Conservation (phyloP, 2,113 vertebrate species). For the Centropristis striata region DNA sequence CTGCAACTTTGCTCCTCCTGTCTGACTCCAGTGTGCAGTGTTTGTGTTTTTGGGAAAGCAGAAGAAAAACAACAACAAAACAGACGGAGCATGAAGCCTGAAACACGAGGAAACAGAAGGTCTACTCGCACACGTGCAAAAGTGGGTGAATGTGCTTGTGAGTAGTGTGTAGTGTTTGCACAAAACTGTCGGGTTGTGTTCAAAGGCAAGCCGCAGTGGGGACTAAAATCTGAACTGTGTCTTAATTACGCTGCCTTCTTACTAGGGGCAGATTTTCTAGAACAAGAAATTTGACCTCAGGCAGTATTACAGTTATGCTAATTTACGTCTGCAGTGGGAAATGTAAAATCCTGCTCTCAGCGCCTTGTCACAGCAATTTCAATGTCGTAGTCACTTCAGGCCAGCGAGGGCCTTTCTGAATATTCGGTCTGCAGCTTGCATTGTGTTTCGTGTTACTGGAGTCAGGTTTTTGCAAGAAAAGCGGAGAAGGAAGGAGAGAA, state of each 20-base stretch:
- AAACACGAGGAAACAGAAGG: neutral
- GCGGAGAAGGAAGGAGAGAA: neutral
- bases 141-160: constrained; percentile 16
- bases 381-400: constrained; percentile 46
- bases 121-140: constrained; percentile 12
- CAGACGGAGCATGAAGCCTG: neutral
- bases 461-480: constrained; percentile 29
- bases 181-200: constrained; percentile 34
- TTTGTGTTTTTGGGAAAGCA: constrained; percentile 16
- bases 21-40: neutral
- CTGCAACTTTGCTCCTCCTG: constrained; percentile 20
- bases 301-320: constrained; percentile 75
- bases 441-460: constrained; percentile 32
- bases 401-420: constrained; percentile 43
- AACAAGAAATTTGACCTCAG: constrained; percentile 70
- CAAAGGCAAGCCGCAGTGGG: constrained; percentile 59
- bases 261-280: constrained; percentile 67
- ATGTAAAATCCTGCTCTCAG: constrained; percentile 58
- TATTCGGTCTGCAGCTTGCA: constrained; percentile 35
- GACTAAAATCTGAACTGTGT: constrained; percentile 40
- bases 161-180: constrained; percentile 6
- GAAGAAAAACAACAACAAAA: neutral
- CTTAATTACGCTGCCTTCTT: constrained; percentile 66
- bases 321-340: constrained; percentile 65
- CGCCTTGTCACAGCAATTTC: constrained; percentile 65